Evolutionary conservation across 2,888 invertebrate species (phyloP), one percentile per base, ranked within the genome.

Genomic region (Glyphotaelius pellucidus): DNA sequence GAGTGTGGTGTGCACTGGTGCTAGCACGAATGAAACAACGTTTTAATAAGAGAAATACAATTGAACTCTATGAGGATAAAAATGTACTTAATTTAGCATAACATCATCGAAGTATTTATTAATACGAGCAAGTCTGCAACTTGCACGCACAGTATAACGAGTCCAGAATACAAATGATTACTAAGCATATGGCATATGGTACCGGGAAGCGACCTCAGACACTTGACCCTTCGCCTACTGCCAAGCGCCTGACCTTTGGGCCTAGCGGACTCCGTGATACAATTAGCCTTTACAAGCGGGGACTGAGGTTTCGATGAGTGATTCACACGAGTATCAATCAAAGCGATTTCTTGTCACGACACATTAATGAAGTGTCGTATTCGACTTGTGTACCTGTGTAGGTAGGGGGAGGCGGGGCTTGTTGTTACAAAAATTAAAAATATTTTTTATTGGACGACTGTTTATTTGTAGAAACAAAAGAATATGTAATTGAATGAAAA

Each of bases 181-280:
- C 52, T 67, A 35, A 25, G 81, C 4, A 3, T 31, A 19, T 19
- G 15, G 81, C 4, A 3, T 31, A 19, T 19, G 15, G 31, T 14
- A 35, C 31, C 81, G 31, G 81, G 81, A 31, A 35, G 32, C 81
- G 81, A 31, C 81, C 67, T 67, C 67, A 67, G n/a, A 9, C 31
- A 83, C 81, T 83, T 83, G 81, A 83, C 81, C 81, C 81, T 32
- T 31, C 81, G 81, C 81, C 81, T 35, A 83, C 5, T 25, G 81
- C 47, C 47, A 3, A 15, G 15, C 2, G 67, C 32, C 31, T 83
- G 81, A 83, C 81, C 32, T 32, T 7, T n/a, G 81, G 31, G 81
- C 81, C 81, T 81, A 19, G 81, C 32, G 31, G 32, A 25, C 67
- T 67, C 52, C 52, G 52, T 67, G 67, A 67, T 67, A 67, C 25